Percentiles rank a stretch among this genome's conserved stretches.
Conservation (phyloP, 2,888 invertebrate genomes). For the Drosophila prostipennis region DNA sequence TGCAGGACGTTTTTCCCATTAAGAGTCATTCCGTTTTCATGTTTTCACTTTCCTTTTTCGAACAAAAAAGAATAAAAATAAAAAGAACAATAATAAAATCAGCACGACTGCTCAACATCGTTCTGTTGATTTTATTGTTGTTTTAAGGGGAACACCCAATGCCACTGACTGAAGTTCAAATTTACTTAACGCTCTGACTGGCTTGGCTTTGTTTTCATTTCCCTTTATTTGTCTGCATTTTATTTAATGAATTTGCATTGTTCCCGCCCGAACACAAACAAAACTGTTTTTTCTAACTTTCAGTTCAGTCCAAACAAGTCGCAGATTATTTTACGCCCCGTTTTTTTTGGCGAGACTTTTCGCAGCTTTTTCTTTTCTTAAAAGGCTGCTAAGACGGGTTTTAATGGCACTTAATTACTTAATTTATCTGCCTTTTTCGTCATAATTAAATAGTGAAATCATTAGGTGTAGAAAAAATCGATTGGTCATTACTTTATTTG, state of each 20-base stretch:
- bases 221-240: conserved; percentile 24
- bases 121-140: conserved; percentile 53
- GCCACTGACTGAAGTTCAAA: conserved; percentile 45
- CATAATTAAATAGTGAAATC: not conserved
- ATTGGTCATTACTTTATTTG: no score
- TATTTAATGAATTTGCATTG: conserved; percentile 40
- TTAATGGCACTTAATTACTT: conserved; percentile 25
- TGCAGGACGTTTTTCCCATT: conserved; percentile 46
- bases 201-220: conserved; percentile 50
- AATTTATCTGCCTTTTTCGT: not conserved
- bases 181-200: conserved; percentile 41
- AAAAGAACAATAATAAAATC: conserved; percentile 26
- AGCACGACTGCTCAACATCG: conserved; percentile 31
- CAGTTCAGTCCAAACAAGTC: conserved; percentile 13
- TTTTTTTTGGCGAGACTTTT: not conserved
- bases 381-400: not conserved
- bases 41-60: conserved; percentile 28
- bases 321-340: conserved; percentile 4
- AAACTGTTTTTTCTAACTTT: conserved; percentile 14
- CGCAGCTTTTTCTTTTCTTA: not conserved
- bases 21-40: conserved; percentile 45
- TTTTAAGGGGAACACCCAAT: conserved; percentile 11
- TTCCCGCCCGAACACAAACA: conserved; percentile 21
- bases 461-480: not conserved
- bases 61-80: not conserved